Base-by-base conservation (phyloP, 2,888 invertebrate genomes). In the Odontothrips loti region DNA sequence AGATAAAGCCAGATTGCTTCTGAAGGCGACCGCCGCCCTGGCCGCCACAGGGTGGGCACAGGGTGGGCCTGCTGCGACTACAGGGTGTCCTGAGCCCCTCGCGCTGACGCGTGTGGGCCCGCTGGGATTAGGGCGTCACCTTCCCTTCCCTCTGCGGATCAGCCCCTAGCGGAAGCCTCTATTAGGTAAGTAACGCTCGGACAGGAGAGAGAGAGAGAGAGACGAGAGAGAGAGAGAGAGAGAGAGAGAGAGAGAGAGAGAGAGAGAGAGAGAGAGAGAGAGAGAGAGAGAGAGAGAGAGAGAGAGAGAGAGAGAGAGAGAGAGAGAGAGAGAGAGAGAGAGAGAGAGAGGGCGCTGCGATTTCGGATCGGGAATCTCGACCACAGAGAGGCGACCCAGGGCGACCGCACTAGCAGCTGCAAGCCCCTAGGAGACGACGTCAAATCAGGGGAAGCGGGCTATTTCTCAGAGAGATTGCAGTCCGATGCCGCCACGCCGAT, bases 101-200 rank as follows among this genome's bases (percentile, higher is more conserved):
- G 68, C 23, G 68, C 68, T 75, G 68, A 75, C 68, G 68, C 68
- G 68, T 75, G 11, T 12, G 27, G 68, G 27, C 23, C 68, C 68
- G 23, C 68, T 11, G 68, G 68, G 68, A 75, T 75, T 75, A 75
- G 68, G 68, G 23, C 68, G 68, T 75, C 68, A 75, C 68, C 68
- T 58, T 20, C 58, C 58, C 17, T 58, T 6, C 51, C 51, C 51
- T 68, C 68, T 23, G 68, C 68, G 68, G 68, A 75, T 75, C 68
- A 75, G 68, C 68, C 68, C 68, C 23, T 75, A 23, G 27, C 68
- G 68, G 68, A 75, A 75, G 68, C 68, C 68, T 75, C 68, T 75
- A 75, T 75, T 75, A 75, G 68, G 68, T 75, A 75, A 75, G 68
- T 75, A 75, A 75, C 68, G 68, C 68, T 58, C 58, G 58, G 58